phyloP scores from a whole-genome alignment of 2,113 vertebrate genomes.

The Periophthalmus modestus region DNA sequence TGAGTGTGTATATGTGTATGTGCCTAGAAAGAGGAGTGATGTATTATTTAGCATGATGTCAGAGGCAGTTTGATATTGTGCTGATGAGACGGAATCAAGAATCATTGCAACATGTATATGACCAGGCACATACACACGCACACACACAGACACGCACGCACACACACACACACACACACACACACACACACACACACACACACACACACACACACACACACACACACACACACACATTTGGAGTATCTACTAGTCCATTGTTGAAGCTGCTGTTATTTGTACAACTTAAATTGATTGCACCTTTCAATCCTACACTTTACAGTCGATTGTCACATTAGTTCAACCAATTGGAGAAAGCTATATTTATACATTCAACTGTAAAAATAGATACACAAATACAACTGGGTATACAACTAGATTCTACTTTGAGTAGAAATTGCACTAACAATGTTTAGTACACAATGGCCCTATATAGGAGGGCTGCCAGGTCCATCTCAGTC shows the following conservation, averaged over 20 bases:
- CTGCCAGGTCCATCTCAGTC: too few relatives aligned
- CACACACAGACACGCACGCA: constrained; percentile 9
- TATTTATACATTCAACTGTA: too few relatives aligned
- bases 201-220: constrained; percentile 16
- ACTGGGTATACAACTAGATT: too few relatives aligned
- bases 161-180: constrained; percentile 8
- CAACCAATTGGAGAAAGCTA: neutral
- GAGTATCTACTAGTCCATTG: neutral
- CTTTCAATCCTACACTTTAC: neutral
- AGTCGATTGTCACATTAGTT: neutral
- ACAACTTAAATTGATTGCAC: neutral
- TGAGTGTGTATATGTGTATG: constrained; percentile 8
- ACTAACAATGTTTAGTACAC: too few relatives aligned
- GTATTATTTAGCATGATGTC: constrained; percentile 67
- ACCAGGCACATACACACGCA: neutral
- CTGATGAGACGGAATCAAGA: constrained; percentile 69
- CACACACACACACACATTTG: constrained; percentile 1
- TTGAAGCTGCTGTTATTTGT: neutral
- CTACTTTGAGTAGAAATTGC: too few relatives aligned
- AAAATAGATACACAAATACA: too few relatives aligned
- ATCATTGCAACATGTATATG: constrained; percentile 46
- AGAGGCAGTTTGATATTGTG: constrained; percentile 68
- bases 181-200: neutral
- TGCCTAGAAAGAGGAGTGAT: constrained; percentile 53
- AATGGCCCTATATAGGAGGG: too few relatives aligned